Conservation (phyloP, 1,140 invertebrate genomes). For the Zaprionus inermis region DNA sequence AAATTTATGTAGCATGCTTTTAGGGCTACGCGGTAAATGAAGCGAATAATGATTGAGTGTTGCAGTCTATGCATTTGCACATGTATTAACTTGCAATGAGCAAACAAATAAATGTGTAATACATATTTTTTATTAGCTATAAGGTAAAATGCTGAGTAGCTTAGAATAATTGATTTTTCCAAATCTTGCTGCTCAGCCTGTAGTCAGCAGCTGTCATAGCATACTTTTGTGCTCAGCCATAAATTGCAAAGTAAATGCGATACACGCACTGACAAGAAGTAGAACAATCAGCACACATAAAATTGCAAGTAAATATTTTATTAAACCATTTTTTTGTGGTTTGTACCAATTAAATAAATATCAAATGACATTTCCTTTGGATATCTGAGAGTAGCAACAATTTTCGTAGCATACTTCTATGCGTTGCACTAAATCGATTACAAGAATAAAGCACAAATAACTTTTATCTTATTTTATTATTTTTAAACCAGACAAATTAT, state of each 20-base stretch:
- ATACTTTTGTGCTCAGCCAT: neutral
- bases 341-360: neutral
- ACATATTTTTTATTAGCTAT: neutral
- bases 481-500: neutral
- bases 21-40: neutral
- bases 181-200: neutral
- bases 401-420: neutral
- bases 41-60: neutral
- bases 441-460: too few species aligned
- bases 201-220: neutral
- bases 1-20: slow-evolving; percentile 19
- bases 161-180: too few species aligned
- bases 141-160: neutral
- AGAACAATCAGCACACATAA: too few species aligned
- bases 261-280: too few species aligned
- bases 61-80: neutral
- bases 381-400: neutral
- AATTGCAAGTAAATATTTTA: neutral
- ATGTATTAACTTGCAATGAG: neutral
- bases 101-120: neutral
- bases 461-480: too few species aligned
- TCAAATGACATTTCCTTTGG: neutral
- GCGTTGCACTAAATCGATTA: neutral
- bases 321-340: neutral
- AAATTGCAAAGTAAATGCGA: neutral